Conservation (phyloP, 2,888 invertebrate species). For the Tanaodytes sp. region DNA sequence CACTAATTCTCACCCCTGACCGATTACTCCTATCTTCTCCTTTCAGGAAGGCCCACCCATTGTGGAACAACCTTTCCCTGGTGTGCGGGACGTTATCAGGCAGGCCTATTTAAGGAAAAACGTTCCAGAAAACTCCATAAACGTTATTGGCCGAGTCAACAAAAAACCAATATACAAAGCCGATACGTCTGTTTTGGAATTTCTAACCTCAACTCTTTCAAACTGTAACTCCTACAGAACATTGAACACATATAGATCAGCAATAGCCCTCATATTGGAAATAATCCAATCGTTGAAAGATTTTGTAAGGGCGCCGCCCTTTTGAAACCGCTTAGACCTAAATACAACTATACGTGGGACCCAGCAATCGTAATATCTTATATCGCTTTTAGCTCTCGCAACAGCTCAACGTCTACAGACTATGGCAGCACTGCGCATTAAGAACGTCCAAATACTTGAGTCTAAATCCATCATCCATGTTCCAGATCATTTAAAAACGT, state of each 20-base stretch:
- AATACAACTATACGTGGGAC: constrained; percentile 40
- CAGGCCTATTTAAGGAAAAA: neutral
- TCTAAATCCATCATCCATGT: too few species aligned
- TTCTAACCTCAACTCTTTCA: constrained; percentile 7
- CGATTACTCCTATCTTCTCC: neutral
- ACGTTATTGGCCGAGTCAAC: neutral
- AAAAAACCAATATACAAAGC: neutral
- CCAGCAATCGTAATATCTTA: too few species aligned
- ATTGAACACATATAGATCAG: neutral
- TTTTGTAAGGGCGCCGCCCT: neutral
- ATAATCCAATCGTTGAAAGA: neutral
- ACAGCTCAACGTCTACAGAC: too few species aligned
- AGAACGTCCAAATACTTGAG: too few species aligned
- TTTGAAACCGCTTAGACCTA: constrained; percentile 45
- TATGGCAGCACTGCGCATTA: too few species aligned
- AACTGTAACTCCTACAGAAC: neutral
- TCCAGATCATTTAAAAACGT: too few species aligned
- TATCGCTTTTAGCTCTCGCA: too few species aligned
- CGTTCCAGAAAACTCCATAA: neutral
- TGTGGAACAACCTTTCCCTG: too few species aligned
- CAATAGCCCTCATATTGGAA: neutral
- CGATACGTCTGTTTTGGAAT: neutral
- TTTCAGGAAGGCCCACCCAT: neutral
- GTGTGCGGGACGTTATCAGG: neutral
- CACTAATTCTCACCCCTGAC: neutral